Base-by-base conservation (phyloP, 1,140 invertebrate genomes). In the Heterodera schachtii region DNA sequence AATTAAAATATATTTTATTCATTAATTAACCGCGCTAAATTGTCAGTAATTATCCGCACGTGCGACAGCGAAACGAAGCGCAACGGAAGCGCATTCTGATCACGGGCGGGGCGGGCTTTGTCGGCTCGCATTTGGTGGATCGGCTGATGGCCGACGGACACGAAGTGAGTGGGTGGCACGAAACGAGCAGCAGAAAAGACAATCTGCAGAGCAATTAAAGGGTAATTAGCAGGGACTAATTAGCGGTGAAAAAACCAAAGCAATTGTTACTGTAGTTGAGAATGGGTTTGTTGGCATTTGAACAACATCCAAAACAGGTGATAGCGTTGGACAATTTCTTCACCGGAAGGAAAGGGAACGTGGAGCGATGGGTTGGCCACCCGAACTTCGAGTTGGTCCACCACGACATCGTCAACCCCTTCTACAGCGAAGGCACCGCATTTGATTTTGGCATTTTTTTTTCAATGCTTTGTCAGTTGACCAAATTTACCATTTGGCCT, bases 301-400 rank as follows among this genome's bases (percentile, higher is more conserved):
- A 31, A 31, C 31, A 31, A 31, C 31, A 31, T 31, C 31, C 31
- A 31, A 31, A 31, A 31, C 57, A 64, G 57, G 95, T 99, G 0
- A 98, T 96, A 87, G 97, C 98, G 5, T 95, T 95, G 5, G 97
- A 99, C 90, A 99, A 99, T 91, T 98, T 98, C 91, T 98, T 98
- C 90, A 98, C 97, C 16, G 97, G 97, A 2, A 92, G 96, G 67
- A 46, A 66, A 16, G 66, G 84, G 69, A 99, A 99, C 91, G 94
- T 99, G 0, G 96, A 98, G 89, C 96, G 98, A 88, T 99, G 97
- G 97, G 93, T 98, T 84, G 97, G 97, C 0, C 97, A 99, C 91
- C 94, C 96, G 87, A 99, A 99, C 91, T 99, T 99, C 92, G 97
- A 99, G 91, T 91, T 99, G 52, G 95, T 99, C 69, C 96, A 98